Percentiles rank a stretch among this genome's conserved stretches.
Evolutionary conservation across 2,797 vertebrate genomes (phyloP).

Genomic region (Sebastiscus albofasciatus): DNA sequence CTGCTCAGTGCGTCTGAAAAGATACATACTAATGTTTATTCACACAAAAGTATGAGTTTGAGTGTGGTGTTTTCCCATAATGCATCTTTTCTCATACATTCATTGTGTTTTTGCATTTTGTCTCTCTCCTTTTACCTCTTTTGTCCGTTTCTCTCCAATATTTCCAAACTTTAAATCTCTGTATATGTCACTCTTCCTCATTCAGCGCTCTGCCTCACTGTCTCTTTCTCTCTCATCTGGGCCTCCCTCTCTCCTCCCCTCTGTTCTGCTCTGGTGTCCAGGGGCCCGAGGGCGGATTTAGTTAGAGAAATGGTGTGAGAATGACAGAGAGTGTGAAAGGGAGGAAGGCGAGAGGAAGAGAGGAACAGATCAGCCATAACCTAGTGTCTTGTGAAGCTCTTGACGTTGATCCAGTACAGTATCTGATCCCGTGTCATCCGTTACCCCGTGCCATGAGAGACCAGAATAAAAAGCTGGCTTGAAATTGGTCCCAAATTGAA

Average conservation of each 20-base stretch:
- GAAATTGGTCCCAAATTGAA: conserved; percentile 29
- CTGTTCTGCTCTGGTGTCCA: conserved; percentile 56
- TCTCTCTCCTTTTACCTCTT: background rate
- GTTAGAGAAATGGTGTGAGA: conserved; percentile 49
- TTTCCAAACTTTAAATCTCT: conserved; percentile 19
- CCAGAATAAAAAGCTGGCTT: conserved; percentile 23
- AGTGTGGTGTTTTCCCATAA: background rate
- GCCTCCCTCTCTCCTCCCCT: conserved; percentile 56
- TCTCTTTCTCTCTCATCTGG: conserved; percentile 46
- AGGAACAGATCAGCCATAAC: conserved; percentile 37
- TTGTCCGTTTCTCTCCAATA: conserved; percentile 4
- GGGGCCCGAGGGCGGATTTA: conserved; percentile 55
- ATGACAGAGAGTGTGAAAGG: conserved; percentile 33
- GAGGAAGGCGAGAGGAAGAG: conserved; percentile 10
- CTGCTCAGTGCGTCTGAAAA: too few species aligned
- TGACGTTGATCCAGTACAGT: conserved; percentile 37
- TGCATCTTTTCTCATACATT: background rate
- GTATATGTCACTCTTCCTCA: conserved; percentile 14
- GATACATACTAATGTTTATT: accelerated
- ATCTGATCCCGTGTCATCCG: conserved; percentile 40
- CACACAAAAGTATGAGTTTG: too few species aligned
- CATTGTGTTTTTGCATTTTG: background rate
- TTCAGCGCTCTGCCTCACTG: background rate
- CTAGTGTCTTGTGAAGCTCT: conserved; percentile 35
- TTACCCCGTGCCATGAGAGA: conserved; percentile 27